Conservation (phyloP, 2,113 vertebrate genomes). For the Podarcis cretensis region DNA sequence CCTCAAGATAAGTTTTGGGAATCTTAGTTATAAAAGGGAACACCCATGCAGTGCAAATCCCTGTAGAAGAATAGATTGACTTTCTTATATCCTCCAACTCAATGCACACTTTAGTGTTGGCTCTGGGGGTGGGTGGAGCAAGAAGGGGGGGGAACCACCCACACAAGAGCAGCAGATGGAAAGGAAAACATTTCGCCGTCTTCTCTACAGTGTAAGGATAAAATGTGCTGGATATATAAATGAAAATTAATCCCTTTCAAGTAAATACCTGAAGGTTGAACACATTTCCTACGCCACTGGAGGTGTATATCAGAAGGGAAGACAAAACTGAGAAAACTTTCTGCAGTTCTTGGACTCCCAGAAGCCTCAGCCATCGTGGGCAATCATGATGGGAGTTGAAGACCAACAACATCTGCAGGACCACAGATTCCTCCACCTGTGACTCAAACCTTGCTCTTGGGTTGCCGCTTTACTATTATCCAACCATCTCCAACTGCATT, state of each 20-base stretch:
- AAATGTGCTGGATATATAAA: constrained; percentile 28
- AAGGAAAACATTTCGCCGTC: constrained; percentile 20
- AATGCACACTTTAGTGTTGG: constrained; percentile 7
- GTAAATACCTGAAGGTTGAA: constrained; percentile 20
- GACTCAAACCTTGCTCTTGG: neutral
- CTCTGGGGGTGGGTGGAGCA: neutral
- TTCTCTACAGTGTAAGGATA: neutral
- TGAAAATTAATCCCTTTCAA: constrained; percentile 14
- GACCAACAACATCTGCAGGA: neutral
- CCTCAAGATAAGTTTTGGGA: constrained; percentile 13
- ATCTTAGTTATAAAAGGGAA: constrained; percentile 42
- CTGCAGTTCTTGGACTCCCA: neutral
- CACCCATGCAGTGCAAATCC: neutral
- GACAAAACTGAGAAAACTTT: neutral
- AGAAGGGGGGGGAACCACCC: constrained; percentile 11
- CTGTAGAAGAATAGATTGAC: too few relatives aligned
- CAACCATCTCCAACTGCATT: neutral
- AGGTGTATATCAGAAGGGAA: constrained; percentile 2
- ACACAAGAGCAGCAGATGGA: constrained; percentile 22
- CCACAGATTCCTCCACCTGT: neutral
- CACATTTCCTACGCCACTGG: constrained; percentile 3
- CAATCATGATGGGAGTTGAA: neutral
- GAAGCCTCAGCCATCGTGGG: neutral
- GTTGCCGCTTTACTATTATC: neutral
- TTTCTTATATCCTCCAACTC: constrained; percentile 18